Base-by-base conservation (phyloP, 2,113 vertebrate species). In the Pimephales promelas region DNA sequence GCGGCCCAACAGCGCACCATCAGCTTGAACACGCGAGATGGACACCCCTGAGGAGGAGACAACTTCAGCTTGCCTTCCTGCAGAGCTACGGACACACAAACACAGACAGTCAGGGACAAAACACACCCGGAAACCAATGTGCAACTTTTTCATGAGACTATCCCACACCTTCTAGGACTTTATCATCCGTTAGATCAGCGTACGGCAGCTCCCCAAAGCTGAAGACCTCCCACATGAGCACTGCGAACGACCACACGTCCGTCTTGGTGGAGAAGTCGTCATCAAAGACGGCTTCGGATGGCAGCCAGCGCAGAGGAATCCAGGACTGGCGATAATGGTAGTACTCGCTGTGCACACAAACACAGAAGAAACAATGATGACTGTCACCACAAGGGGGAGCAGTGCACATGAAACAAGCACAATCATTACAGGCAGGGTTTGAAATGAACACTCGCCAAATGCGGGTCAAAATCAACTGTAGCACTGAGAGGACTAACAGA, bases 171-270 rank as follows among this genome's bases (percentile, higher is more conserved):
- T 94, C 92, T 56, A 97, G 90, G 22, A 97, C 95, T 72, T 96
- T 94, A 0, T 96, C 95, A 0, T 97, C 95, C 1, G 90, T 87
- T 84, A 95, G 89, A 0, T 92, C 88, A 1, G 89, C 26, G 22
- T 95, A 93, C 3, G 96, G 96, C 92, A 96, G 89, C 87, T 96
- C 96, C 61, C 96, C 96, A 0, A 95, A 93, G 0, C 78, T 95
- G 90, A 96, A 97, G 47, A 97, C 93, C 81, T 97, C 96, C 96
- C 96, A 97, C 95, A 97, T 94, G 22, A 97, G 90, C 66, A 97
- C 95, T 1, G 95, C 96, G 0, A 96, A 96, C 11, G 96, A 95
- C 96, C 96, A 97, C 18, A 97, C 95, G 0, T 97, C 96, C 0
- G 96, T 95, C 85, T 96, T 96, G 0, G 96, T 96, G 87, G 96